Percentiles rank a stretch among this genome's conserved stretches.
phyloP scores from a whole-genome alignment of 2,797 vertebrate genomes.

The Pseudochromis fuscus region DNA sequence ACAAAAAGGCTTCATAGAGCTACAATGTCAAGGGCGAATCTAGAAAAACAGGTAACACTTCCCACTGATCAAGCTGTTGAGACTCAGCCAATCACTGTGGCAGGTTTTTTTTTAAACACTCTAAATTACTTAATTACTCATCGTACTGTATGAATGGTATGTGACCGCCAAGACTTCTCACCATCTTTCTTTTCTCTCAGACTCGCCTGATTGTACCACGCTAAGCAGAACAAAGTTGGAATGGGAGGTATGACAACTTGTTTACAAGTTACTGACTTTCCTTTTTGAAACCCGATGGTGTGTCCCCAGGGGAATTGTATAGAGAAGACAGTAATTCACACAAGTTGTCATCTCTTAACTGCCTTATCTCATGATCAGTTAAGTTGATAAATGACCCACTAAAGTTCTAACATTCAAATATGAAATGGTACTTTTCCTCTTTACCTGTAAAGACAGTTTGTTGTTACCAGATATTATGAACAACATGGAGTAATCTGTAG shows the following conservation, averaged over 20 bases:
- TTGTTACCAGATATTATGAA: background rate
- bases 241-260: slow-evolving; percentile 77
- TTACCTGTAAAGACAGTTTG: background rate
- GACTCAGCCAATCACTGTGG: too few species aligned
- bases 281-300: background rate
- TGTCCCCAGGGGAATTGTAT: background rate
- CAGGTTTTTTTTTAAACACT: accelerated
- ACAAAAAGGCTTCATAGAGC: background rate
- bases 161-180: background rate
- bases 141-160: too few species aligned
- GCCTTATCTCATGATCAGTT: background rate
- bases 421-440: background rate
- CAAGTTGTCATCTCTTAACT: background rate
- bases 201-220: slow-evolving; percentile 8
- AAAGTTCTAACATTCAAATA: background rate
- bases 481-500: background rate
- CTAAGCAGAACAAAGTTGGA: slow-evolving; percentile 30
- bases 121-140: too few species aligned
- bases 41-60: too few species aligned
- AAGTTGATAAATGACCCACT: background rate
- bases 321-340: accelerated
- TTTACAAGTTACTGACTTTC: background rate
- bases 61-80: too few species aligned
- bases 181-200: slow-evolving; percentile 26
- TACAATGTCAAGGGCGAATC: background rate